Percentiles rank a stretch among this genome's conserved stretches.
phyloP scores from a whole-genome alignment of 1,140 invertebrate genomes.

The Parapsyche elsis region DNA sequence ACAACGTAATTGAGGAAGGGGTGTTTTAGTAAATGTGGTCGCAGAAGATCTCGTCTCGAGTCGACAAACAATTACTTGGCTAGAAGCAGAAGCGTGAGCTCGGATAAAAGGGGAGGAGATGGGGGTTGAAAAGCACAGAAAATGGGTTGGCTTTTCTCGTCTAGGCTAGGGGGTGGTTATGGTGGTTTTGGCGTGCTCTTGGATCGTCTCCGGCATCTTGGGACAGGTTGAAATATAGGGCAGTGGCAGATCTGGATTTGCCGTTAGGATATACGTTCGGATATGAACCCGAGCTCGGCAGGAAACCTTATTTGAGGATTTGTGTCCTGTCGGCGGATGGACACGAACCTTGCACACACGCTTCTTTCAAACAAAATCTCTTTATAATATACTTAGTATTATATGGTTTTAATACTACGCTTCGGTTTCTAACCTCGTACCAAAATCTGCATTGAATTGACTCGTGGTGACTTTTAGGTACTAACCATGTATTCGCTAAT shows the following conservation, averaged over 20 bases:
- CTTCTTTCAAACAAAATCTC: no score
- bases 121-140: no score
- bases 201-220: neutral
- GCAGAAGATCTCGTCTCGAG: neutral
- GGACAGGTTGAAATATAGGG: neutral
- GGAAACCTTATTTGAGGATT: slow-evolving; percentile 4
- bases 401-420: no score
- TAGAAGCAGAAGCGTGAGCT: neutral
- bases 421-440: no score
- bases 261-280: neutral
- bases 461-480: no score
- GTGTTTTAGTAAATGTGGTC: neutral
- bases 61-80: neutral
- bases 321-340: neutral
- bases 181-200: neutral
- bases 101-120: neutral
- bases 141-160: no score
- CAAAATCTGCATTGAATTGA: no score
- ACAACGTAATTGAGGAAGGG: neutral
- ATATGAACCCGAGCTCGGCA: neutral
- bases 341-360: neutral
- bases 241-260: neutral
- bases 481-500: no score
- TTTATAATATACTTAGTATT: no score
- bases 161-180: neutral